Evolutionary conservation across 1,140 invertebrate species (phyloP).

Genomic region (Neodiprion lecontei): DNA sequence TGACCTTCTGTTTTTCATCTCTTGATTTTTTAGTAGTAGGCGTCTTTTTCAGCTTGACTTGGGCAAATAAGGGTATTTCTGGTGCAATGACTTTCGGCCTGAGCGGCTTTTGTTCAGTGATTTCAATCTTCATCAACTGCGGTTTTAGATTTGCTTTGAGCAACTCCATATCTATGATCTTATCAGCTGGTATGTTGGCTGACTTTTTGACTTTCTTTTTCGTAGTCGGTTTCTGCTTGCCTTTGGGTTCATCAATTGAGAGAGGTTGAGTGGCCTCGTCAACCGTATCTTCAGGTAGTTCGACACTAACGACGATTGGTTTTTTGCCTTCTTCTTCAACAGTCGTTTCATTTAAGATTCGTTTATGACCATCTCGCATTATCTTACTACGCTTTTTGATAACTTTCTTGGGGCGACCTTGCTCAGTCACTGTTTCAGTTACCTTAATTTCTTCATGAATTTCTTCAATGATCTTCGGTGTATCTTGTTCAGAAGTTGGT

Average conservation of each 20-base stretch:
- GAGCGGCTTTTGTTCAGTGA: constrained; percentile 38
- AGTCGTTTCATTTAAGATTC: constrained; percentile 29
- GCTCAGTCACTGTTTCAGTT: constrained; percentile 28
- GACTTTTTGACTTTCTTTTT: neutral
- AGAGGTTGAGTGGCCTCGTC: neutral
- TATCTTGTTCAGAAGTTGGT: constrained; percentile 17
- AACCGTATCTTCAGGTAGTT: neutral
- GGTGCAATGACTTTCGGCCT: constrained; percentile 45
- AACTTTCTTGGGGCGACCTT: constrained; percentile 30
- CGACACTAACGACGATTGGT: constrained; percentile 39
- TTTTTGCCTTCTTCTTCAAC: constrained; percentile 43
- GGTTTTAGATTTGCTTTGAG: constrained; percentile 15
- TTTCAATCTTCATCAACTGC: constrained; percentile 32
- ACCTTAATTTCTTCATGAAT: constrained; percentile 30
- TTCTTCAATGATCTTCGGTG: constrained; percentile 15
- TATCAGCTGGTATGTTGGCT: neutral
- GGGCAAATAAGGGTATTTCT: constrained; percentile 62
- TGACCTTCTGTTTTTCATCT: constrained; percentile 55
- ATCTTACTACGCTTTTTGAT: constrained; percentile 31
- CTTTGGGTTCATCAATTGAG: neutral
- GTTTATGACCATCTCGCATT: constrained; percentile 25
- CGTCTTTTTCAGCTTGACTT: constrained; percentile 67
- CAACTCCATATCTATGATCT: neutral
- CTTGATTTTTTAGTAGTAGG: constrained; percentile 49
- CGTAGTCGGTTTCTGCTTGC: neutral